Evolutionary conservation across 2,888 invertebrate genomes (phyloP).

Genomic region (Herminia tarsipennalis): DNA sequence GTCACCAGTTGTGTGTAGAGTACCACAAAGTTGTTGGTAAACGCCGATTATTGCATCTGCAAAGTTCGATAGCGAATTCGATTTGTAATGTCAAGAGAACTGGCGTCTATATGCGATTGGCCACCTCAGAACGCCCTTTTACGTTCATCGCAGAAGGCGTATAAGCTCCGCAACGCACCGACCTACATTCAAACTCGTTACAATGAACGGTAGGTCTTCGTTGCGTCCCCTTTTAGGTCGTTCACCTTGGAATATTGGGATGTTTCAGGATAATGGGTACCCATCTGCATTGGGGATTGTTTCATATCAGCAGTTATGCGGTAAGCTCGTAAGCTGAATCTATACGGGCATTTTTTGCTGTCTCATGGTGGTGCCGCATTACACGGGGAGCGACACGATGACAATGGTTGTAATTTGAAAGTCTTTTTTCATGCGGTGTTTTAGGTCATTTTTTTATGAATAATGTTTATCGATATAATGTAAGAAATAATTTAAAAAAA

Average conservation of each 20-base stretch:
- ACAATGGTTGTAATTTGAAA: no score
- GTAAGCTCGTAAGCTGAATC: no score
- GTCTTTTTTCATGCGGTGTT: no score
- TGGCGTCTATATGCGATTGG: slow-evolving; percentile 3
- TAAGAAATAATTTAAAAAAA: no score
- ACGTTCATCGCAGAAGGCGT: slow-evolving; percentile 7
- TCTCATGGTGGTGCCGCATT: no score
- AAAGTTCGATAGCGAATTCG: slow-evolving; percentile 11
- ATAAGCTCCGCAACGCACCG: slow-evolving; percentile 9
- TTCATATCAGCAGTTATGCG: no score
- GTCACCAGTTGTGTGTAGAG: no score
- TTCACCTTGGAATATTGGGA: slow-evolving; percentile 13
- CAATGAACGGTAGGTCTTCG: slow-evolving; percentile 19
- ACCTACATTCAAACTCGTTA: slow-evolving; percentile 31
- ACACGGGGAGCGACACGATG: no score
- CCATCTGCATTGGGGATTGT: background rate
- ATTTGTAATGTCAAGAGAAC: slow-evolving; percentile 23
- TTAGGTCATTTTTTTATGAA: no score
- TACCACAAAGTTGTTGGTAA: background rate
- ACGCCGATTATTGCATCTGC: background rate
- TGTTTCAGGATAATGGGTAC: slow-evolving; percentile 3
- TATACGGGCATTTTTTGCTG: no score
- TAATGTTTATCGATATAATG: no score
- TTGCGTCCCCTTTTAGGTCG: slow-evolving; percentile 14
- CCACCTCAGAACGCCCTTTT: slow-evolving; percentile 1